Percentiles rank a stretch among this genome's conserved stretches.
Conservation (phyloP, 2,888 invertebrate genomes). For the Camptogramma bilineatum region DNA sequence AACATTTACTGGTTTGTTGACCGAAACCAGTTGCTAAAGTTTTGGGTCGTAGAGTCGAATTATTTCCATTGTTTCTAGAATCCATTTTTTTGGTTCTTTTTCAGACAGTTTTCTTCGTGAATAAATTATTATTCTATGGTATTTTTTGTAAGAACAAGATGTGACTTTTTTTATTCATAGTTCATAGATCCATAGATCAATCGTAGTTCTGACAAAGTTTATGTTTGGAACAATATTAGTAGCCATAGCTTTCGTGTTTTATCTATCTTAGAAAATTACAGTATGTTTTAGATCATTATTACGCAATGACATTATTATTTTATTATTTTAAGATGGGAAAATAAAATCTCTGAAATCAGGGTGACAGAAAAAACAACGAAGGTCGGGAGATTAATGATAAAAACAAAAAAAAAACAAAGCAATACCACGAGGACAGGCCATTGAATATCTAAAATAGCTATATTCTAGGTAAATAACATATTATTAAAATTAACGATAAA, state of each 20-base stretch:
- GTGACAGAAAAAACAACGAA: not conserved
- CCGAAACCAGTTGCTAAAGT: constrained; percentile 7
- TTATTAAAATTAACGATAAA: not conserved
- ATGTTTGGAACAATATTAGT: no score
- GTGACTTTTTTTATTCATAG: no score
- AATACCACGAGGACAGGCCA: not conserved
- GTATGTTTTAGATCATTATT: no score
- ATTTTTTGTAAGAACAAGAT: no score
- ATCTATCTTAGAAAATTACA: no score
- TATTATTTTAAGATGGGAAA: no score
- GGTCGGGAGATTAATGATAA: not conserved
- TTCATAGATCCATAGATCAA: no score
- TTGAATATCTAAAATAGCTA: not conserved
- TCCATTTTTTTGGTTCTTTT: not conserved
- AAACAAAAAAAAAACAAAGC: not conserved
- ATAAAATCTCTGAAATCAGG: not conserved
- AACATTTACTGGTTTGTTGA: constrained; percentile 53
- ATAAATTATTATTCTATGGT: no score
- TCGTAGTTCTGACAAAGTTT: no score
- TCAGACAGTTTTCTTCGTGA: not conserved
- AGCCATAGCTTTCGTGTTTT: no score
- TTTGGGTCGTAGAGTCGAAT: constrained; percentile 11
- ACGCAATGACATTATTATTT: no score
- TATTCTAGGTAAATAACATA: no score
- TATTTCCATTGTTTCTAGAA: not conserved